Conservation (phyloP, 2,888 invertebrate genomes). For the Macrophya annulata region DNA sequence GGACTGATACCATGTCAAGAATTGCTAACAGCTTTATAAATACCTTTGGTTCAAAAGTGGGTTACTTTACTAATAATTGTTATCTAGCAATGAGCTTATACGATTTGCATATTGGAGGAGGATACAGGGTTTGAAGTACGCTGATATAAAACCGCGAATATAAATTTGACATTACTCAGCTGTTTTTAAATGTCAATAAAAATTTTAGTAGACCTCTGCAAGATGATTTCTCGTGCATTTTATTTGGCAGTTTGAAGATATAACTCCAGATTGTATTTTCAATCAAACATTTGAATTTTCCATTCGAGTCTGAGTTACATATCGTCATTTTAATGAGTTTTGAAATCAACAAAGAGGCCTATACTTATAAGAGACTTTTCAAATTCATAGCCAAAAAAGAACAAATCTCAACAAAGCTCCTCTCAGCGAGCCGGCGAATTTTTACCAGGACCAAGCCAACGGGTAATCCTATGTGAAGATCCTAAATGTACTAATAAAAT, state of each 20-base stretch:
- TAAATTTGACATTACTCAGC: constrained; percentile 25
- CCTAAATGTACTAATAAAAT: background rate
- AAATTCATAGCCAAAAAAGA: constrained; percentile 55
- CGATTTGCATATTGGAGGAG: background rate
- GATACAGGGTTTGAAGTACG: constrained; percentile 7
- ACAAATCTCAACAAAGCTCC: constrained; percentile 41
- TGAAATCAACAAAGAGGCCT: too few relatives aligned
- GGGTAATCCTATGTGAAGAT: constrained; percentile 13
- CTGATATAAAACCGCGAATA: background rate
- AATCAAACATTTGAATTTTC: background rate
- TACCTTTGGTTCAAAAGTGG: constrained; percentile 59
- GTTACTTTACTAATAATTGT: constrained; percentile 53
- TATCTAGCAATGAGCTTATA: too few relatives aligned
- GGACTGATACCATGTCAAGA: constrained; percentile 55
- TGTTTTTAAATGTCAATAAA: constrained; percentile 53
- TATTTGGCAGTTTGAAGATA: constrained; percentile 35
- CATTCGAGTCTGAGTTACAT: background rate
- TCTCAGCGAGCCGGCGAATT: background rate
- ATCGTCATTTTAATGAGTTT: background rate
- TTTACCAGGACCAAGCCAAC: background rate
- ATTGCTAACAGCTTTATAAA: constrained; percentile 61
- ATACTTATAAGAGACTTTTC: background rate
- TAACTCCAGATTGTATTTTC: background rate
- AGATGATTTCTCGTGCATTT: constrained; percentile 55
- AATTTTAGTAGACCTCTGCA: constrained; percentile 60